A percentile compares a stretch with the other conserved stretches of the same genome.
Conservation (phyloP, 2,888 invertebrate species). For the Eupsilia transversa region DNA sequence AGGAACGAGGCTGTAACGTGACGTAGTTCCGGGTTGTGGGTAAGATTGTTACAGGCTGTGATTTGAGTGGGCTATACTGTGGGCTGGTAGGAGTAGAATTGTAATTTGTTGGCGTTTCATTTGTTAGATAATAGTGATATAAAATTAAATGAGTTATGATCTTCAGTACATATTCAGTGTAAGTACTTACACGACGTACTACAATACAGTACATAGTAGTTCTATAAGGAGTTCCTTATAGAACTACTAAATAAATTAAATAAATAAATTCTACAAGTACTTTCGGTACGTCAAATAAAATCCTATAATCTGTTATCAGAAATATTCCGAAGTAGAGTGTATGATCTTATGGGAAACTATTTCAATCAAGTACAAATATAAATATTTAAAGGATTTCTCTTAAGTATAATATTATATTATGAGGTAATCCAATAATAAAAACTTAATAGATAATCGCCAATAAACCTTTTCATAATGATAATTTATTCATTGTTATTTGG, state of each 20-base stretch:
- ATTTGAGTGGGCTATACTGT: constrained; percentile 27
- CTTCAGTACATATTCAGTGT: background rate
- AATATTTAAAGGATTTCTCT: no score
- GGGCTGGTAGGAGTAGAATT: background rate
- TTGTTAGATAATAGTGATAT: background rate
- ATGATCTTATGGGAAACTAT: no score
- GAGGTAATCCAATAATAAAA: no score
- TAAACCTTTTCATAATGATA: constrained; percentile 7
- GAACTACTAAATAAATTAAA: no score
- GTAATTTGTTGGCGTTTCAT: background rate
- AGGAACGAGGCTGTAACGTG: constrained; percentile 21
- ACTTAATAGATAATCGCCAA: background rate
- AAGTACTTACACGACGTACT: no score
- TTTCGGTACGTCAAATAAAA: background rate
- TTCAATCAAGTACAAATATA: no score
- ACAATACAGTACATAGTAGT: no score
- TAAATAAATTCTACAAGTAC: no score
- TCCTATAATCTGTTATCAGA: no score
- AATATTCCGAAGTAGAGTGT: background rate
- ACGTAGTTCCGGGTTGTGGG: constrained; percentile 45
- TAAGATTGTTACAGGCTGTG: constrained; percentile 9
- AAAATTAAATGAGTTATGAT: background rate
- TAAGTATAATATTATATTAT: background rate
- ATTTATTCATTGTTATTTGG: constrained; percentile 20
- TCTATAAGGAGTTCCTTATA: no score